A percentile compares a stretch with the other conserved stretches of the same genome.
These are phyloP conservation scores for Xestobium rufovillosum DNA, from an alignment of 2,888 invertebrate genomes.

Conservation along the genomic window DNA sequence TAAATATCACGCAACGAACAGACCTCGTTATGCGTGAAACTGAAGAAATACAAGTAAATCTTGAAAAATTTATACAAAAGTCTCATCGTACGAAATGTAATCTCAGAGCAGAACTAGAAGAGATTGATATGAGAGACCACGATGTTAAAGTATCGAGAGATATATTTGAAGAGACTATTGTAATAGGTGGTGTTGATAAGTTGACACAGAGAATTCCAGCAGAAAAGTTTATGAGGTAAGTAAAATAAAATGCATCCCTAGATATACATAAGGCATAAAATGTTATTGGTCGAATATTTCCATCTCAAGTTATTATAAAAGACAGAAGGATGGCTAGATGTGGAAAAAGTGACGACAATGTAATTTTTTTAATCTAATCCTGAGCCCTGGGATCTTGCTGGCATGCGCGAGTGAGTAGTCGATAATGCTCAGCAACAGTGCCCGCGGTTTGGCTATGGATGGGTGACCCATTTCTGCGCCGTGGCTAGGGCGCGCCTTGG, in stretches of 20 bases:
- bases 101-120: slow-evolving; percentile 50
- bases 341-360: no score
- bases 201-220: slow-evolving; percentile 56
- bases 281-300: no score
- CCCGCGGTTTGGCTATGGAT: no score
- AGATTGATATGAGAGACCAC: slow-evolving; percentile 46
- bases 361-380: no score
- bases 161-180: slow-evolving; percentile 48
- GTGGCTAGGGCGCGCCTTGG: no score
- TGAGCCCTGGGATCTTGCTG: no score
- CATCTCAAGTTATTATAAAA: no score
- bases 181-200: slow-evolving; percentile 48
- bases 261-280: background rate
- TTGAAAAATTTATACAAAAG: slow-evolving; percentile 36
- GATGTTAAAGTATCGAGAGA: slow-evolving; percentile 47
- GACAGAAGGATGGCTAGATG: no score
- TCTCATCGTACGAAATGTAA: slow-evolving; percentile 41
- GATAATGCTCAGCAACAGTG: no score
- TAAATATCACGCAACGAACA: slow-evolving; percentile 48
- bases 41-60: slow-evolving; percentile 40
- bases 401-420: no score
- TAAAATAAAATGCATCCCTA: slow-evolving; percentile 3
- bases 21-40: slow-evolving; percentile 48
- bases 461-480: no score
- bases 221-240: slow-evolving; percentile 46